phyloP scores from a whole-genome alignment of 2,888 invertebrate genomes.

The Mesodorylaimus sp. region DNA sequence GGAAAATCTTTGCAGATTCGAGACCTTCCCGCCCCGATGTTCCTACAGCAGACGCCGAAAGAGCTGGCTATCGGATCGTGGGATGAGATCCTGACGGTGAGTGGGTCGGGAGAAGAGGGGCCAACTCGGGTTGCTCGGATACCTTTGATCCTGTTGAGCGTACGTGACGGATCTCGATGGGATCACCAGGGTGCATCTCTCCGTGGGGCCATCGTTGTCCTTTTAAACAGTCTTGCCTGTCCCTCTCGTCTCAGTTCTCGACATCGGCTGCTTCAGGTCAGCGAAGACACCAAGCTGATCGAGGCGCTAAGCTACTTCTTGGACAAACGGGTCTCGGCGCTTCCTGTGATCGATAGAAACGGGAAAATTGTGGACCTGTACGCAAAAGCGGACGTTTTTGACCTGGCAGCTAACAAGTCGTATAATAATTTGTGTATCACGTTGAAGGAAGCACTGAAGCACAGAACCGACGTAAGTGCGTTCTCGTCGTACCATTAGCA shows the following conservation, averaged over 20 bases:
- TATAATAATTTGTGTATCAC: slow-evolving; percentile 38
- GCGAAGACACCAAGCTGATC: slow-evolving; percentile 21
- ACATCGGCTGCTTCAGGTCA: no score
- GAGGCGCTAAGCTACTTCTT: slow-evolving; percentile 37
- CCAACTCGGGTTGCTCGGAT: no score
- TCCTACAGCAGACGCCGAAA: slow-evolving; percentile 24
- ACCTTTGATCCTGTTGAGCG: no score
- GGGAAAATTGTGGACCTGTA: slow-evolving; percentile 37
- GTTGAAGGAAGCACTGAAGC: slow-evolving; percentile 35
- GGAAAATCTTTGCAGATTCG: slow-evolving; percentile 19
- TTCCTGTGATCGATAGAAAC: slow-evolving; percentile 36
- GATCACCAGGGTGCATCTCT: no score
- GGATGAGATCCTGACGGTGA: slow-evolving; percentile 24
- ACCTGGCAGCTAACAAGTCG: slow-evolving; percentile 39
- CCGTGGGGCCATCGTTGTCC: no score
- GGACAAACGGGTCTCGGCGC: slow-evolving; percentile 36
- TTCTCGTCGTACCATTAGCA: no score
- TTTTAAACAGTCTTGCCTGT: no score
- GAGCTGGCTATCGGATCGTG: slow-evolving; percentile 29
- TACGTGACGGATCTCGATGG: no score
- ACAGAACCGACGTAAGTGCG: slow-evolving; percentile 18
- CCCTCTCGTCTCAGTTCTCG: no score
- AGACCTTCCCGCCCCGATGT: slow-evolving; percentile 26
- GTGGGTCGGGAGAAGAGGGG: no score
- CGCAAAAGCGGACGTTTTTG: slow-evolving; percentile 41